Conservation (phyloP, 2,888 invertebrate species). For the Sminthurinus aureus region DNA sequence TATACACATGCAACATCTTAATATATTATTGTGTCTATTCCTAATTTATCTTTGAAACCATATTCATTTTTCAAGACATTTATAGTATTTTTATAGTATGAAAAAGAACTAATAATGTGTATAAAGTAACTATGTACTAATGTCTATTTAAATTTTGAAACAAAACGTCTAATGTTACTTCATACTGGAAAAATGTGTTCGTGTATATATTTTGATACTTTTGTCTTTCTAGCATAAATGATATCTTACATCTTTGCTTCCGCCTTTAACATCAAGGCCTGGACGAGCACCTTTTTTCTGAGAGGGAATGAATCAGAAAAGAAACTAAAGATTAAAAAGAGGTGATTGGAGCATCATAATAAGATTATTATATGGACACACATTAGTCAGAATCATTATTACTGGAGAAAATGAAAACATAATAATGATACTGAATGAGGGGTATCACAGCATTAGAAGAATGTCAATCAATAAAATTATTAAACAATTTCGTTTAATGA, state of each 20-base stretch:
- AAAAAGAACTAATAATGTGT: too few relatives aligned
- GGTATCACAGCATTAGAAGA: neutral
- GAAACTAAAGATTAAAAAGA: slow-evolving; percentile 32
- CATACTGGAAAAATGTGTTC: neutral
- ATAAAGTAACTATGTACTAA: too few relatives aligned
- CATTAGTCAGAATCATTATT: neutral
- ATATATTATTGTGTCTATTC: too few relatives aligned
- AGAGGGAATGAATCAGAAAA: slow-evolving; percentile 35
- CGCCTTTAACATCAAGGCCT: slow-evolving; percentile 52
- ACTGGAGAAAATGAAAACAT: neutral
- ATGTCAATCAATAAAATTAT: too few relatives aligned
- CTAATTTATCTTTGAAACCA: too few relatives aligned
- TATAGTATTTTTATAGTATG: too few relatives aligned
- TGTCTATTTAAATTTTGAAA: neutral
- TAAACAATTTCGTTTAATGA: neutral
- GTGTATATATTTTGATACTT: slow-evolving; percentile 3
- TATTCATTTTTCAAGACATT: too few relatives aligned
- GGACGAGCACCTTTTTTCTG: slow-evolving; percentile 62
- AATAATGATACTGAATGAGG: neutral
- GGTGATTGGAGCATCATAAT: neutral
- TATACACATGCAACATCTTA: too few relatives aligned
- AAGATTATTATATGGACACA: neutral
- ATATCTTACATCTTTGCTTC: slow-evolving; percentile 41
- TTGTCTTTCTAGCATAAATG: neutral
- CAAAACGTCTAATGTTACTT: neutral